Percentiles rank a stretch among this genome's conserved stretches.
These are phyloP conservation scores for Hemaris fuciformis DNA, from an alignment of 2,888 invertebrate species.

Conservation along the genomic window DNA sequence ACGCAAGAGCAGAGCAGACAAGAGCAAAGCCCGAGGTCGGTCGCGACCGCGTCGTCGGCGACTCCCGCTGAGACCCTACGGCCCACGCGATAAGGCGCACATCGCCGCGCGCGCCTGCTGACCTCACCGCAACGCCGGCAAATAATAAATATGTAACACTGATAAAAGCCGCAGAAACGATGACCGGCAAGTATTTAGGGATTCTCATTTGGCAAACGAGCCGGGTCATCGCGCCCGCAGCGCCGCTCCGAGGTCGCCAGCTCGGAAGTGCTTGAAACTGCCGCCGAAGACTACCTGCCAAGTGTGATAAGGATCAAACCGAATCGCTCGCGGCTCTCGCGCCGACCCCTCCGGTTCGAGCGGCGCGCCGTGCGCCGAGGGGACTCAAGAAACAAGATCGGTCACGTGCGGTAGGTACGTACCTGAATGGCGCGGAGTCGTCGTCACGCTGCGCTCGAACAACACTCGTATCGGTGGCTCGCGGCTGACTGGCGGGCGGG, in stretches of 20 bases:
- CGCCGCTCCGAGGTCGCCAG: constrained; percentile 41
- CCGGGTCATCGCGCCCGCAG: constrained; percentile 55
- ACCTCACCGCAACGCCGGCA: constrained; percentile 75
- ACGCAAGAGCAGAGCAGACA: constrained; percentile 73
- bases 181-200: constrained; percentile 75
- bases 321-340: constrained; percentile 19
- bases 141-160: constrained; percentile 81
- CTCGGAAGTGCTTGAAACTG: constrained; percentile 41
- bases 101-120: constrained; percentile 67
- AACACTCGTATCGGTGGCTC: constrained; percentile 75
- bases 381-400: constrained; percentile 26
- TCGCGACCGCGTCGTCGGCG: constrained; percentile 49
- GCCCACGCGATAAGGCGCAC: constrained; percentile 72
- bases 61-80: constrained; percentile 62
- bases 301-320: constrained; percentile 48
- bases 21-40: constrained; percentile 63
- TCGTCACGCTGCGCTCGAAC: constrained; percentile 55
- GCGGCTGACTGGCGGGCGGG: constrained; percentile 71
- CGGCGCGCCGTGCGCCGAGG: constrained; percentile 27
- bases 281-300: constrained; percentile 47
- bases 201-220: constrained; percentile 65
- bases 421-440: constrained; percentile 63
- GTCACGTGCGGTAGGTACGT: constrained; percentile 62
- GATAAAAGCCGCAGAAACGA: constrained; percentile 76
- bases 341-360: constrained; percentile 18